Evolutionary conservation across 2,888 invertebrate genomes (phyloP), one percentile per base, ranked within the genome.

Genomic region (Brenthis daphne): DNA sequence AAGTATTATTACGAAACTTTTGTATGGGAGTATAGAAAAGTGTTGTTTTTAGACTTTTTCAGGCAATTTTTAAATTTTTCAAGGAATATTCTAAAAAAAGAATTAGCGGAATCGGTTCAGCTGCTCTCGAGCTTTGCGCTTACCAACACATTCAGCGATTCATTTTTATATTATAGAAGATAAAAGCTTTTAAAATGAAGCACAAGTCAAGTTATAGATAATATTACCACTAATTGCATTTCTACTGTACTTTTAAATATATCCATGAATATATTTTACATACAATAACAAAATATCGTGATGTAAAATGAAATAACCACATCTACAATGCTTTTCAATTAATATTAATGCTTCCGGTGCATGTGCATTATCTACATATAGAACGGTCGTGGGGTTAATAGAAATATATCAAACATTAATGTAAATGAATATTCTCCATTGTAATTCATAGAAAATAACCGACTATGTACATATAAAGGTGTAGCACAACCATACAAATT

Each of bases 321-420:
- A 65, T 65, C 63, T 70, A 74, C 74, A 74, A 75, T 73, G 74
- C 72, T 69, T 76, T 73, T 72, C 67, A 73, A 73, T 73, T 73
- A 75, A 75, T 76, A 74, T 73, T 74, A 77, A 77, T 75, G 75
- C 68, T 63, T 74, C 70, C 71, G 71, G 75, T 66, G 72, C 74
- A 71, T 73, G 73, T 61, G 65, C 67, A 69, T 61, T 70, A 70
- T 70, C 70, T 68, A 56, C 63, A 68, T 53, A 63, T 64, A 72
- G 63, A 70, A 64, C 65, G 60, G 48, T 64, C 65, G 55, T 66
- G 56, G 37, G 57, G 56, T 65, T 63, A 64, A 70, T 73, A 73
- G 68, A 70, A 71, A 68, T 56, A 68, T 70, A 67, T 67, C 48
- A 61, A 56, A 67, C 33, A 16, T 24, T 57, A 56, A 55, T 55